Base-by-base conservation (phyloP, 1,140 invertebrate species). In the Lordiphosa mommai region DNA sequence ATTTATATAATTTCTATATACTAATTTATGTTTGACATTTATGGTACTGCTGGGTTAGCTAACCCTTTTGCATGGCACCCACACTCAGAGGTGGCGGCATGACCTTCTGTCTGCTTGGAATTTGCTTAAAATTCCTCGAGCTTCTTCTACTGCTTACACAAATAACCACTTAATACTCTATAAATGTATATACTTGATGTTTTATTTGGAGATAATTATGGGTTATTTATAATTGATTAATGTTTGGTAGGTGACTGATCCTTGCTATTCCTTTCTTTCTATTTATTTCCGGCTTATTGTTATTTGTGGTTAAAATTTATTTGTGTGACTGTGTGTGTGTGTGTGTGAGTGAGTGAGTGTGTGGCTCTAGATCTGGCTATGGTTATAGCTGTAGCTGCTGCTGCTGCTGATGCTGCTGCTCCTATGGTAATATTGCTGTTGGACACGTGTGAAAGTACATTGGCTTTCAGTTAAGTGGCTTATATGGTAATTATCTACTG, bases 401-500 rank as follows among this genome's bases (percentile, higher is more conserved):
- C 29, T 47, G 29, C 13, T 47, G 36, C 33, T 49, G 23, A 33
- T 50, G 38, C 30, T 17, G 32, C 33, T 49, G 47, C 17, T 33
- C 47, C 41, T 43, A 12, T 43, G 30, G 13, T 20, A n/a, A 20
- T 34, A 23, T 27, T 51, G 9, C 36, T 33, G 40, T 36, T 23
- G 40, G 38, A 41, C 38, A 33, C 40, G 33, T 52, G 30, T 66
- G 63, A 44, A 33, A 33, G 29, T 34, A 16, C 30, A 17, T 20
- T 34, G 14, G 46, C 32, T 34, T 23, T 60, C 10, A 56, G 33
- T 52, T 55, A 57, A 61, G 66, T 56, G 43, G 61, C 61, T 57
- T 71, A 56, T 55, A 68, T 70, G 65, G 68, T 68, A 60, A 61
- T 59, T 79, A 79, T 64, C 56, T 69, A 69, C 49, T 68, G 60